Percentiles rank a stretch among this genome's conserved stretches.
phyloP scores from a whole-genome alignment of 2,113 vertebrate genomes.

The Probosciger aterrimus region DNA sequence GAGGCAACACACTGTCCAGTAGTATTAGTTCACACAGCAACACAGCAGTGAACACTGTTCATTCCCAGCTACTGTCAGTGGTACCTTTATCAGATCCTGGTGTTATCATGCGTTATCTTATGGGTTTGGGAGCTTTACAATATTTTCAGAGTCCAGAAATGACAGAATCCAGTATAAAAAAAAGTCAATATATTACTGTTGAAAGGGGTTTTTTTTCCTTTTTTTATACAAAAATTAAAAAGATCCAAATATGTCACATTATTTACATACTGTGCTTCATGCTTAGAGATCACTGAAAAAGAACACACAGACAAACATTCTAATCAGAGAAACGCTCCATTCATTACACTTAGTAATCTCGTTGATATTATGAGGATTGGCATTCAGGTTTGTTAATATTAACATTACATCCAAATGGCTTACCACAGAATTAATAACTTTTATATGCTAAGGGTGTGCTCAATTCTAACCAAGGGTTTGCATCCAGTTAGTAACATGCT shows the following conservation, averaged over 20 bases:
- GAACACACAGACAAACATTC: conserved; percentile 57
- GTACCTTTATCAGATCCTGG: neutral
- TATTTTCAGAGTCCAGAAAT: conserved; percentile 56
- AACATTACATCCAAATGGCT: neutral
- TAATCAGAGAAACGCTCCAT: neutral
- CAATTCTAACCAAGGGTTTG: neutral
- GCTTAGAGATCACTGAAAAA: conserved; percentile 90
- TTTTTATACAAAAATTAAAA: conserved; percentile 78
- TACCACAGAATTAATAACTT: neutral
- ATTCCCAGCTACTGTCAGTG: neutral
- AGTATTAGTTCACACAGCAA: conserved; percentile 50
- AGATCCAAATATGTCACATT: conserved; percentile 85
- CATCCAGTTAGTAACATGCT: neutral
- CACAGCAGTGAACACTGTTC: conserved; percentile 21
- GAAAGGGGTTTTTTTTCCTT: conserved; percentile 45
- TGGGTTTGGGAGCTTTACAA: conserved; percentile 3
- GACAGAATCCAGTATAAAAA: conserved; percentile 67
- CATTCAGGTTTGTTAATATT: neutral
- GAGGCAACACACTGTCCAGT: neutral
- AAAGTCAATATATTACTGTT: conserved; percentile 93
- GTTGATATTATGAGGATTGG: neutral
- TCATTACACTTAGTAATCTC: neutral
- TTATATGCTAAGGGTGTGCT: neutral
- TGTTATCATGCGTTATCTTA: neutral
- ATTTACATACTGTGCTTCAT: conserved; percentile 82